These are phyloP conservation scores for Macrotrachela quadricornifera DNA, from an alignment of 1,140 invertebrate species.

Conservation along the genomic window DNA sequence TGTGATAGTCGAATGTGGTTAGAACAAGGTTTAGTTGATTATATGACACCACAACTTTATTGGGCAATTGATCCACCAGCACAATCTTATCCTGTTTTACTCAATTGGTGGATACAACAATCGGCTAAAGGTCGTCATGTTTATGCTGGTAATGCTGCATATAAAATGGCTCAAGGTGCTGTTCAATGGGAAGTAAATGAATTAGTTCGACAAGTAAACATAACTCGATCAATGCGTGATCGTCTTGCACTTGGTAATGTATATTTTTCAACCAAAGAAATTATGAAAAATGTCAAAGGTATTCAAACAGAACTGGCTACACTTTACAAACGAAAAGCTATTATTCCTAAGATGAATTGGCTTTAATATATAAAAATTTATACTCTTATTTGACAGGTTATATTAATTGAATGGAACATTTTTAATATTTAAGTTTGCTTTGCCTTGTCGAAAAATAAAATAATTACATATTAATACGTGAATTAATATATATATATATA, in stretches of 20 bases:
- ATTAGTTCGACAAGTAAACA: slow-evolving; percentile 15
- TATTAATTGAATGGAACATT: too few relatives aligned
- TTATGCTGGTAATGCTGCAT: slow-evolving; percentile 15
- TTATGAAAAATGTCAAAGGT: slow-evolving; percentile 15
- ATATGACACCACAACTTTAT: slow-evolving; percentile 21
- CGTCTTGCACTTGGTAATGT: slow-evolving; percentile 15
- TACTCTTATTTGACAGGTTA: too few relatives aligned
- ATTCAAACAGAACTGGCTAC: slow-evolving; percentile 1
- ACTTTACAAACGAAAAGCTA: too few relatives aligned
- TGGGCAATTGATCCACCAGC: slow-evolving; percentile 19
- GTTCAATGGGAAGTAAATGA: slow-evolving; percentile 16
- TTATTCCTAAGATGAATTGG: too few relatives aligned
- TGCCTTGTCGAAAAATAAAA: too few relatives aligned
- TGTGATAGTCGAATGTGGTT: slow-evolving; percentile 19
- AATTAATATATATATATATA: too few relatives aligned
- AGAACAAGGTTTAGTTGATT: slow-evolving; percentile 19
- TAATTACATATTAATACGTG: too few relatives aligned
- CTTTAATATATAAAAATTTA: too few relatives aligned
- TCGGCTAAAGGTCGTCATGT: slow-evolving; percentile 13
- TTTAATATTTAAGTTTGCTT: too few relatives aligned
- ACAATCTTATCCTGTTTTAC: slow-evolving; percentile 18
- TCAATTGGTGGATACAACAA: slow-evolving; percentile 21
- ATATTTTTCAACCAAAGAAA: slow-evolving; percentile 19
- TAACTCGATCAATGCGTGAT: slow-evolving; percentile 11
- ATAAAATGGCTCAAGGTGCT: slow-evolving; percentile 7